phyloP scores from a whole-genome alignment of 2,888 invertebrate genomes.

The Anthophora plumipes region DNA sequence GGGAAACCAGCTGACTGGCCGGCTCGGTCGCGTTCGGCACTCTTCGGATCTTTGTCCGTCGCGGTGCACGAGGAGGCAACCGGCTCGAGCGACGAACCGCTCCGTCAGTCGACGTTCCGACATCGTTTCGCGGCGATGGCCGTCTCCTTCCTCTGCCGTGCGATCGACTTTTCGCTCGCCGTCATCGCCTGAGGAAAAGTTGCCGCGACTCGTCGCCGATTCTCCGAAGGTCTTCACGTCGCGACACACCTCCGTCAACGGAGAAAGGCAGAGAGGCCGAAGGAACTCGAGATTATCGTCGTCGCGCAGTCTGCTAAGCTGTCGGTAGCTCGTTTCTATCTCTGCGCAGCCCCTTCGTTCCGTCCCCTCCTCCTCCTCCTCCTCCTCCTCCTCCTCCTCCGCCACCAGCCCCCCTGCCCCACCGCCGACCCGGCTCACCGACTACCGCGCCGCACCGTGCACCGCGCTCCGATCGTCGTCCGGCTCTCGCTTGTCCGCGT shows the following conservation, averaged over 20 bases:
- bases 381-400: neutral
- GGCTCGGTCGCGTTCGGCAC: slow-evolving; percentile 74
- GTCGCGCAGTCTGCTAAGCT: slow-evolving; percentile 40
- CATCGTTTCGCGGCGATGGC: slow-evolving; percentile 73
- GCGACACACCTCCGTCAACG: too few relatives aligned
- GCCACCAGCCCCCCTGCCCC: too few relatives aligned
- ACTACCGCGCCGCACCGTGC: neutral
- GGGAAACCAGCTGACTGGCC: slow-evolving; percentile 78
- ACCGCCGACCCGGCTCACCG: neutral
- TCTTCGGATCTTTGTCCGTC: slow-evolving; percentile 80
- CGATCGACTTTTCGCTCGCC: neutral
- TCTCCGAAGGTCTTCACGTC: neutral
- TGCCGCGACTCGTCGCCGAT: neutral
- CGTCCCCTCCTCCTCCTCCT: neutral
- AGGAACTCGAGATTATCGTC: slow-evolving; percentile 25
- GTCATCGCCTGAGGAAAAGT: slow-evolving; percentile 8
- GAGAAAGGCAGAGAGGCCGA: neutral
- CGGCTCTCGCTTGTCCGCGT: slow-evolving; percentile 4
- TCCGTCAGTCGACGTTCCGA: slow-evolving; percentile 81
- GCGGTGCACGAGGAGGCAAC: slow-evolving; percentile 78
- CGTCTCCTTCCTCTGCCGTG: slow-evolving; percentile 1
- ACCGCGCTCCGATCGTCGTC: neutral
- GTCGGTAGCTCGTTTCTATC: slow-evolving; percentile 28
- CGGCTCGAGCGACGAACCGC: slow-evolving; percentile 55
- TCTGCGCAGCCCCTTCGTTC: slow-evolving; percentile 11